Evolutionary conservation across 2,797 vertebrate genomes (phyloP), one percentile per base, ranked within the genome.

Genomic region (Coregonus sp.): DNA sequence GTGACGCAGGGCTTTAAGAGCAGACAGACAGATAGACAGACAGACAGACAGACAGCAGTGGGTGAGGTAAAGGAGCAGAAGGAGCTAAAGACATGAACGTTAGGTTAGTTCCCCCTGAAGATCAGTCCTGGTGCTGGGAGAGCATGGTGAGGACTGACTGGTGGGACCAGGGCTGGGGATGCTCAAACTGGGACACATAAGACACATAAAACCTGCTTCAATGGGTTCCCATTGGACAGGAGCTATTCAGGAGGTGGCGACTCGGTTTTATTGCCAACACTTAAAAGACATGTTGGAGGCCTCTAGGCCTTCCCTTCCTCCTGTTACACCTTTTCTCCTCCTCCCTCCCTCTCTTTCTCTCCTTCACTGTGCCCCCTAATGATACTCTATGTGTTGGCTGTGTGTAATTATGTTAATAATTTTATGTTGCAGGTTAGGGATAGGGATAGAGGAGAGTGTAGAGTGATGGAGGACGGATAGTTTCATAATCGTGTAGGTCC

Each of bases 261-360:
- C 92, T 86, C 18, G 33, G 16, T 88, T 95, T 95, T 95, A 95
- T 88, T 89, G 89, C 91, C 80, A 1, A 84, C 92, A 93, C 88
- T 93, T 94, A 87, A 92, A 90, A 77, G 63, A 81, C 84, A 85
- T 87, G 86, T 20, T 81, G 33, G 68, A 83, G 86, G 86, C 92
- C 89, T 80, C 82, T 18, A 70, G 90, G 88, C 87, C n/a, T 81
- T 31, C 80, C 76, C 37, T 63, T 63, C 59, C 59, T 63, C 59
- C 20, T 7, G 59, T 63, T 68, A 18, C 79, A 81, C 82, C 69
- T 80, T 40, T 15, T 12, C n/a, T 65, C 77, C 74, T 82, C 78
- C 79, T 82, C 75, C 67, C 69, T 33, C 52, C 14, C 6, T 47
- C 70, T 69, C 81, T 81, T 85, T 85, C 74, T 67, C 75, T 77